These are phyloP conservation scores for Homalodisca vitripennis DNA, from an alignment of 1,140 invertebrate genomes.

Conservation along the genomic window DNA sequence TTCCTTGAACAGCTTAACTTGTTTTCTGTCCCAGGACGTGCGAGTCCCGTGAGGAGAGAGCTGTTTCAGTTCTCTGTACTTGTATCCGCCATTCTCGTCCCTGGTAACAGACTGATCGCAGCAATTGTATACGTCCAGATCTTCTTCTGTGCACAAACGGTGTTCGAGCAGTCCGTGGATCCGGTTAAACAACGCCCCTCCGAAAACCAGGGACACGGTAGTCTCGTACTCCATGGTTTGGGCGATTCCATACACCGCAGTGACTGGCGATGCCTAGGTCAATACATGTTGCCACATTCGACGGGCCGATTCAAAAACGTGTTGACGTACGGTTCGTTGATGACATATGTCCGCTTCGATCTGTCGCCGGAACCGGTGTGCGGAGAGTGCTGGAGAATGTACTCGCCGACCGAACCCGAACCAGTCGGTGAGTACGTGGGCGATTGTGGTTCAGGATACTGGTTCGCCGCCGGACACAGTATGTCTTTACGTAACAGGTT, in stretches of 20 bases:
- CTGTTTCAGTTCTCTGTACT: neutral
- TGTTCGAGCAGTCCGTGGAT: neutral
- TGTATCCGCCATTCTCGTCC: neutral
- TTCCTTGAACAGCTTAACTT: neutral
- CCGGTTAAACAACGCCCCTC: neutral
- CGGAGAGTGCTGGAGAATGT: neutral
- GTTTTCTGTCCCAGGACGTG: neutral
- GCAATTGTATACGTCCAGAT: neutral
- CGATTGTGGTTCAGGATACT: neutral
- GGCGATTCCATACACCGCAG: neutral
- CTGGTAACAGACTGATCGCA: neutral
- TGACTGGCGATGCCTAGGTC: neutral
- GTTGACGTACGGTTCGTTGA: conserved; percentile 17
- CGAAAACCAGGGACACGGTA: neutral
- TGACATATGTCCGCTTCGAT: neutral
- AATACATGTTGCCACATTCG: conserved; percentile 15
- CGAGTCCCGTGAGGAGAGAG: neutral
- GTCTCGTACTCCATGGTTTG: neutral
- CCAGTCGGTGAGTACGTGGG: neutral
- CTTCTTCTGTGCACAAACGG: neutral
- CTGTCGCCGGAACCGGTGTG: neutral
- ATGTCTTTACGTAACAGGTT: neutral
- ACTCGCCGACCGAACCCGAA: neutral
- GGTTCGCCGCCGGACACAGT: neutral
- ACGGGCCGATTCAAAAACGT: conserved; percentile 10